Evolutionary conservation across 2,113 vertebrate species (phyloP).

Genomic region (Xiphorhynchus elegans): DNA sequence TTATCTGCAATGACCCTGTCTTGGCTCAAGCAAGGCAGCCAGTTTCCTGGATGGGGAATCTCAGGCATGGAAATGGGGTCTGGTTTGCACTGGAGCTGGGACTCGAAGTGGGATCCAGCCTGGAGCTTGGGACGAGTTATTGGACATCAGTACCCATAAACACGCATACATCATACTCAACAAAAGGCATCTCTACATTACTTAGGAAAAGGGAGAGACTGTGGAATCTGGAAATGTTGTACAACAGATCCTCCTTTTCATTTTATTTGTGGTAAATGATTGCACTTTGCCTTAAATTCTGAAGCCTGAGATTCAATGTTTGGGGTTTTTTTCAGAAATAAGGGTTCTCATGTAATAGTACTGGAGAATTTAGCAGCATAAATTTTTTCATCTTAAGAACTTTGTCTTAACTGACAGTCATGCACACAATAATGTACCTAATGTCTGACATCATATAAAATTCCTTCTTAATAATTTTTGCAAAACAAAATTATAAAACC

Average conservation of each 20-base stretch:
- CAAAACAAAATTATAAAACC: neutral
- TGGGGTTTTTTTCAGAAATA: no score
- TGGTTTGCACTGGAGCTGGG: neutral
- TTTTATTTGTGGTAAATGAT: neutral
- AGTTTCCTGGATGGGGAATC: neutral
- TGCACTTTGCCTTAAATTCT: neutral
- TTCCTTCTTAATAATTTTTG: neutral
- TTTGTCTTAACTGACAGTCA: neutral
- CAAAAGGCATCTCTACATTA: neutral
- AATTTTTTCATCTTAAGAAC: neutral
- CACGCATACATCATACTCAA: neutral
- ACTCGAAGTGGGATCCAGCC: neutral
- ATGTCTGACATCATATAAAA: neutral
- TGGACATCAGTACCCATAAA: neutral
- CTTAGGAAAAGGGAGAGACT: neutral
- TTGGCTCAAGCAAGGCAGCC: neutral
- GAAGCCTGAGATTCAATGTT: neutral
- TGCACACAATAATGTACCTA: accelerated
- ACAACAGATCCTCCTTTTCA: neutral
- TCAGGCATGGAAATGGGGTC: neutral
- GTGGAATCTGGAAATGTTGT: neutral
- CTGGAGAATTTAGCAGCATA: neutral
- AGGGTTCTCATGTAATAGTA: neutral
- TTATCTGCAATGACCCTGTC: neutral
- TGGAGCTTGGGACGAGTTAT: neutral